Evolutionary conservation across 2,797 vertebrate species (phyloP).

Genomic region (Hippoglossus hippoglossus): DNA sequence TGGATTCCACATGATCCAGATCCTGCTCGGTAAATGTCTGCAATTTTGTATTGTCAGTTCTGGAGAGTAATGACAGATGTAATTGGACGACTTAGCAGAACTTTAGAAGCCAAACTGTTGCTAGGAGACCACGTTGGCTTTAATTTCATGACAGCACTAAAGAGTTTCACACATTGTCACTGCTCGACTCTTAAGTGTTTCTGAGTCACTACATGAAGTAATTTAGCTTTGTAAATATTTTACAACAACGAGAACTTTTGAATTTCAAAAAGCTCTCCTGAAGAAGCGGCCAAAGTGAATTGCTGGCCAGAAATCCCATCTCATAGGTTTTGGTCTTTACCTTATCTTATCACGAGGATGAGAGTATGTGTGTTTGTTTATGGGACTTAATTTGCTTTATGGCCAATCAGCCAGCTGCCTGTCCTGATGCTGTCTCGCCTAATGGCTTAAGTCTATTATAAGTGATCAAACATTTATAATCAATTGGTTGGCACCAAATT

Average conservation of each 20-base stretch:
- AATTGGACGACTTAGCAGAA: slow-evolving; percentile 9
- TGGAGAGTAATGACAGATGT: slow-evolving; percentile 22
- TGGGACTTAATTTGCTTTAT: slow-evolving; percentile 57
- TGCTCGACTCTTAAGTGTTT: slow-evolving; percentile 10
- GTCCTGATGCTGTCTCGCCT: slow-evolving; percentile 30
- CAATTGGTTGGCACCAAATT: slow-evolving; percentile 43
- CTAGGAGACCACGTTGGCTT: slow-evolving; percentile 19
- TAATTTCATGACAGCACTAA: slow-evolving; percentile 1
- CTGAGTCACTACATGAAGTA: slow-evolving; percentile 7
- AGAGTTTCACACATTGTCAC: slow-evolving; percentile 1
- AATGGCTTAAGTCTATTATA: slow-evolving; percentile 44
- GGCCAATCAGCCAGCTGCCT: slow-evolving; percentile 37
- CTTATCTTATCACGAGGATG: slow-evolving; percentile 66
- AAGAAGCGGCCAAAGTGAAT: slow-evolving; percentile 18
- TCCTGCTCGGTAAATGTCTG: slow-evolving; percentile 13
- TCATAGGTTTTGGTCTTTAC: slow-evolving; percentile 62
- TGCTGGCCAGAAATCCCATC: slow-evolving; percentile 63
- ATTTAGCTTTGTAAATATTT: slow-evolving; percentile 9
- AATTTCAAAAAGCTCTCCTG: too few relatives aligned
- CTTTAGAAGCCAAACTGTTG: slow-evolving; percentile 18
- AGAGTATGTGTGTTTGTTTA: slow-evolving; percentile 63
- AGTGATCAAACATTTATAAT: slow-evolving; percentile 57
- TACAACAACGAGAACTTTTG: too few relatives aligned
- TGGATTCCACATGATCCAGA: too few relatives aligned
- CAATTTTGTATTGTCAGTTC: slow-evolving; percentile 8